Evolutionary conservation across 2,888 invertebrate species (phyloP).

Genomic region (Drosophila gaucha): DNA sequence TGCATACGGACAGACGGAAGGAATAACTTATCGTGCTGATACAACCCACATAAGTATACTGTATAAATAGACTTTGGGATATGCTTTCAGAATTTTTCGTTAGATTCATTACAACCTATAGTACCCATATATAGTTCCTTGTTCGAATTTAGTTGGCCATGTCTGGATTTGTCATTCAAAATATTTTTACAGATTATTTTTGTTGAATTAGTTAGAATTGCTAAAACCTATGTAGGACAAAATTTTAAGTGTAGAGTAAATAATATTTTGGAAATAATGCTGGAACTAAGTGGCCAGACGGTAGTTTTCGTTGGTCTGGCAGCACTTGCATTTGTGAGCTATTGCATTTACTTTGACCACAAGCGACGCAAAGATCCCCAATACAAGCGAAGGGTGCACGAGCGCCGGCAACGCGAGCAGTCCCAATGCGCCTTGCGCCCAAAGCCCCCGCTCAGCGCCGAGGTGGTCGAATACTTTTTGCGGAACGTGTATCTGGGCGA

Average conservation of each 20-base stretch:
- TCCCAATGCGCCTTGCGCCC: too few species aligned
- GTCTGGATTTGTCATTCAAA: not conserved
- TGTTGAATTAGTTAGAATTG: not conserved
- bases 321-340: constrained; percentile 26
- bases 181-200: not conserved
- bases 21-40: too few species aligned
- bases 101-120: not conserved
- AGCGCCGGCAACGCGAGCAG: constrained; percentile 2
- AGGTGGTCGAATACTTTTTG: constrained; percentile 32
- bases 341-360: constrained; percentile 34
- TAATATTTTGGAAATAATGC: constrained; percentile 2
- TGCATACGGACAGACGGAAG: too few species aligned
- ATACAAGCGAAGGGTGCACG: constrained; percentile 15
- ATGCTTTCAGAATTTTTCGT: too few species aligned
- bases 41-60: too few species aligned
- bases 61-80: too few species aligned
- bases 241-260: constrained; percentile 9
- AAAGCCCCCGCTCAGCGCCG: not conserved
- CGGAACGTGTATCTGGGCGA: constrained; percentile 31
- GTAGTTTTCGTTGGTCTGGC: constrained; percentile 6
- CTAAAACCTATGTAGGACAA: not conserved
- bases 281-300: not conserved
- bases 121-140: too few species aligned
- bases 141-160: too few species aligned
- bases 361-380: constrained; percentile 26